Percentiles rank a stretch among this genome's conserved stretches.
Evolutionary conservation across 2,113 vertebrate genomes (phyloP).

Genomic region (Aegotheles bennettii): DNA sequence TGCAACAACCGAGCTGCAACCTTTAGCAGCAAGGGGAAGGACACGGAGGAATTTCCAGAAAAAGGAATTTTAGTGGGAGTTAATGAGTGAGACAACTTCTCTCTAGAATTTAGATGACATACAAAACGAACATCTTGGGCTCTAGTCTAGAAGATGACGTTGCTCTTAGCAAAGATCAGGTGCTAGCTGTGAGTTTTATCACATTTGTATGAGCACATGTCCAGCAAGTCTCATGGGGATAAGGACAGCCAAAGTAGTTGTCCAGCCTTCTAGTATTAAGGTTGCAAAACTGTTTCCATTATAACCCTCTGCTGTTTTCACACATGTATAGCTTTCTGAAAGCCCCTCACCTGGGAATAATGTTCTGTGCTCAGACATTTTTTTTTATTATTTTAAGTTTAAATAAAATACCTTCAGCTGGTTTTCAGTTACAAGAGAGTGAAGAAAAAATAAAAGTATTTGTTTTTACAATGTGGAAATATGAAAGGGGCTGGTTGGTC

Average conservation of each 20-base stretch:
- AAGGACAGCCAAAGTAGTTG: conserved; percentile 26
- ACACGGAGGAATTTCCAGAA: background rate
- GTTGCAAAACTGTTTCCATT: background rate
- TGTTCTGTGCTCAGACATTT: background rate
- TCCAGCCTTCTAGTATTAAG: background rate
- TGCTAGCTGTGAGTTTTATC: conserved; percentile 11
- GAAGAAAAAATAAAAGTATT: background rate
- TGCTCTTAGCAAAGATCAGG: background rate
- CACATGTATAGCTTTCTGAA: conserved; percentile 39
- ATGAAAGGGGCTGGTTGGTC: background rate
- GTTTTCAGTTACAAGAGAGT: conserved; percentile 34
- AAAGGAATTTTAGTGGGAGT: background rate
- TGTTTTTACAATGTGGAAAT: conserved; percentile 48
- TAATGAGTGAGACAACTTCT: background rate
- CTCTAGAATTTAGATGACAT: background rate
- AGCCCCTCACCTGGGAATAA: background rate
- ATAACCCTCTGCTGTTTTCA: conserved; percentile 13
- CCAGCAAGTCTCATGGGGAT: background rate
- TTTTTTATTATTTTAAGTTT: background rate
- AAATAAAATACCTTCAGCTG: conserved; percentile 34
- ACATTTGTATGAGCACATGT: background rate
- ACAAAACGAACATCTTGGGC: background rate
- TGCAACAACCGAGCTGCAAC: background rate
- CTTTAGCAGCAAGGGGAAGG: background rate
- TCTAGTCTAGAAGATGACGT: background rate